Evolutionary conservation across 2,888 invertebrate genomes (phyloP).

Genomic region (Ischnus inquisitorius): DNA sequence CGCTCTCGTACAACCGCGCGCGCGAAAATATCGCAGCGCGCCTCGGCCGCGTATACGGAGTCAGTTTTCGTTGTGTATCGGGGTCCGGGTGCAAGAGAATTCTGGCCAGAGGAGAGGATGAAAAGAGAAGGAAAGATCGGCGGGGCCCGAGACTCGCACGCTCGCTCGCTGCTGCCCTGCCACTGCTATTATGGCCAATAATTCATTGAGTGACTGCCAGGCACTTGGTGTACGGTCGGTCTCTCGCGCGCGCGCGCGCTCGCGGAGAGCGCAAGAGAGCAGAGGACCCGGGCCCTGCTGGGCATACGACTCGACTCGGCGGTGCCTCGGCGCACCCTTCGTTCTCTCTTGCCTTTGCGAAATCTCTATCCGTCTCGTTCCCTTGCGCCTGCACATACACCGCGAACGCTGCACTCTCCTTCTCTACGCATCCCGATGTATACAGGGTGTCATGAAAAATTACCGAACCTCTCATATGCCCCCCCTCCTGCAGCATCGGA

Average conservation of each 20-base stretch:
- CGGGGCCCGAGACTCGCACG: constrained; percentile 69
- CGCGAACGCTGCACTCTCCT: neutral
- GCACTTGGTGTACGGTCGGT: constrained; percentile 78
- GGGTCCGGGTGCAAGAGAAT: constrained; percentile 45
- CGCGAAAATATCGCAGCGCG: constrained; percentile 32
- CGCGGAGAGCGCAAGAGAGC: constrained; percentile 68
- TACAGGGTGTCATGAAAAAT: constrained; percentile 71
- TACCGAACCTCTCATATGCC: constrained; percentile 43
- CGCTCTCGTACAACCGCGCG: neutral
- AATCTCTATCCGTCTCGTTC: constrained; percentile 27
- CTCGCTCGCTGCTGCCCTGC: constrained; percentile 77
- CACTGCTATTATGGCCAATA: constrained; percentile 86
- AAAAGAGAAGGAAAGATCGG: constrained; percentile 61
- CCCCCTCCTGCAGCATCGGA: neutral
- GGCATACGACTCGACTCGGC: constrained; percentile 61
- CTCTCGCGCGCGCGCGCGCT: constrained; percentile 76
- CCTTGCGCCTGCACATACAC: constrained; percentile 3
- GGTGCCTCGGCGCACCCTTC: constrained; percentile 58
- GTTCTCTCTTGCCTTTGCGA: constrained; percentile 45
- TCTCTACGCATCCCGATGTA: constrained; percentile 54
- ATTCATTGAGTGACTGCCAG: constrained; percentile 85
- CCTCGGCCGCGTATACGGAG: neutral
- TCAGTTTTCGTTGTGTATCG: constrained; percentile 13
- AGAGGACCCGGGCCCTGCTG: constrained; percentile 60
- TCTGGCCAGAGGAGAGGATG: constrained; percentile 38